Percentiles rank a stretch among this genome's conserved stretches.
phyloP scores from a whole-genome alignment of 2,797 vertebrate genomes.

The Knipowitschia caucasica region DNA sequence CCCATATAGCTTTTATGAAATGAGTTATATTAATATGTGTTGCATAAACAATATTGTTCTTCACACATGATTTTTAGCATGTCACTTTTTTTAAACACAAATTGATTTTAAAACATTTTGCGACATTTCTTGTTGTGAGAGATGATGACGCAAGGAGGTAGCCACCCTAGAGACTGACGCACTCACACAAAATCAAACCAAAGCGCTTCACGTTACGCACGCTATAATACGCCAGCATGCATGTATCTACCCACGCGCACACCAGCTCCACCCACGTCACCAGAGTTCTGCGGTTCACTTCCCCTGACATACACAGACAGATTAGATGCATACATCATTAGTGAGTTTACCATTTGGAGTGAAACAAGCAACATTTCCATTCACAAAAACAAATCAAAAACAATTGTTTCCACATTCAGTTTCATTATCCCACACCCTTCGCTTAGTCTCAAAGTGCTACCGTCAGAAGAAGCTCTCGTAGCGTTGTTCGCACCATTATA shows the following conservation, averaged over 20 bases:
- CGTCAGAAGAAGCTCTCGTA: conserved; percentile 28
- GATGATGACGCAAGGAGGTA: too few relatives aligned
- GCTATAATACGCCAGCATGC: conserved; percentile 57
- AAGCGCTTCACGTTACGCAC: conserved; percentile 48
- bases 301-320: conserved; percentile 48
- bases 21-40: too few relatives aligned
- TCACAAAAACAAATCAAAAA: conserved; percentile 38
- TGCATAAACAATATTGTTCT: too few relatives aligned
- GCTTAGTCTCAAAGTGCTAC: conserved; percentile 45
- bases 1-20: too few relatives aligned
- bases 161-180: too few relatives aligned
- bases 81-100: too few relatives aligned
- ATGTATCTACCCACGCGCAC: conserved; percentile 53
- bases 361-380: conserved; percentile 61
- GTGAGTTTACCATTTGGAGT: conserved; percentile 57
- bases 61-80: too few relatives aligned
- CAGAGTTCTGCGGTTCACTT: conserved; percentile 37
- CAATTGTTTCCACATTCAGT: conserved; percentile 61
- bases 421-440: conserved; percentile 26
- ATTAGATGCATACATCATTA: conserved; percentile 69
- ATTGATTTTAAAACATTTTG: too few relatives aligned
- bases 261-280: conserved; percentile 49
- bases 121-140: too few relatives aligned
- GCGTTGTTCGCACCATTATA: conserved; percentile 22
- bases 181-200: too few relatives aligned